These are phyloP conservation scores for Glyphotaelius pellucidus DNA, from an alignment of 2,888 invertebrate species.

Conservation along the genomic window DNA sequence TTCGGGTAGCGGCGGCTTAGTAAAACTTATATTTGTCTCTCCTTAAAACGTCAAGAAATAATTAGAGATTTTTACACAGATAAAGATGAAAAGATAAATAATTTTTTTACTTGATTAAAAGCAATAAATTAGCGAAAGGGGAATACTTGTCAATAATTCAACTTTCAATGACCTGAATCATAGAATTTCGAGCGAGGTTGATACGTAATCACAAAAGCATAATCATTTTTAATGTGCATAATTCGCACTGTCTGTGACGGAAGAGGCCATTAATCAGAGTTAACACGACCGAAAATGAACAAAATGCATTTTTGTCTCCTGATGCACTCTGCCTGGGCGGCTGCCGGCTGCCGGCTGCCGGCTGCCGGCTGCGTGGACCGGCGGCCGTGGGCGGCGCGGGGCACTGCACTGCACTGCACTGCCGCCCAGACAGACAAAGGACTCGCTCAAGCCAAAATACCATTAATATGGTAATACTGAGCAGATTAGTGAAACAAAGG, in stretches of 20 bases:
- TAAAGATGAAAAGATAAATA: no score
- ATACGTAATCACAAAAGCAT: neutral
- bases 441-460: neutral
- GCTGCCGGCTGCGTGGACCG: neutral
- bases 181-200: neutral
- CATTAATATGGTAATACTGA: neutral
- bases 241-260: neutral
- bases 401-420: neutral
- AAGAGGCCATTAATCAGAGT: conserved; percentile 2
- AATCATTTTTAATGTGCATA: neutral
- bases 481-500: neutral
- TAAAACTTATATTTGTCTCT: neutral
- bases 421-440: conserved; percentile 26
- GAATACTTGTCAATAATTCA: neutral
- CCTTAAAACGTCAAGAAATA: neutral
- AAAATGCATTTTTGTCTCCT: neutral
- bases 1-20: no score
- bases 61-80: neutral
- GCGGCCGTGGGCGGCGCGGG: conserved; percentile 13
- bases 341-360: no score
- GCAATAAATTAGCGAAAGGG: neutral
- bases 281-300: neutral
- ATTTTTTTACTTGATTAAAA: neutral
- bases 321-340: conserved; percentile 14
- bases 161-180: neutral